Conservation (phyloP, 2,888 invertebrate genomes). For the Heteropelma amictum region DNA sequence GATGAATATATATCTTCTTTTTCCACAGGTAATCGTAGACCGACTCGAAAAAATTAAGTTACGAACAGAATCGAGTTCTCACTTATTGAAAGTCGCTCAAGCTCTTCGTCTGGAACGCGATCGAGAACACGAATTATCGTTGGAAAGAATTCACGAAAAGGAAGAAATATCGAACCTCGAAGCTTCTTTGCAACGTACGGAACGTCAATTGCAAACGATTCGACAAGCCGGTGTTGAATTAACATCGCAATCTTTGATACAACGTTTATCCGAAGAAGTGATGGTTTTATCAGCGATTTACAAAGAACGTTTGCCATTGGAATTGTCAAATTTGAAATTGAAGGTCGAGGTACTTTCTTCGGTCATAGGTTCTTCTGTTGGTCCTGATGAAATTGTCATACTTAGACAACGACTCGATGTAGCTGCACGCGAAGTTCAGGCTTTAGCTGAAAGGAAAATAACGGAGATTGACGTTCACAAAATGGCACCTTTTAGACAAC, state of each 20-base stretch:
- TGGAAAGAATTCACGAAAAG: constrained; percentile 81
- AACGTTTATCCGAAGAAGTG: constrained; percentile 87
- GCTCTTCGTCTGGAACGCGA: constrained; percentile 81
- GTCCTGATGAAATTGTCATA: constrained; percentile 68
- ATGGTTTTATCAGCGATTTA: constrained; percentile 81
- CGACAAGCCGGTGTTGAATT: constrained; percentile 80
- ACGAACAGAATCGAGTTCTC: constrained; percentile 65
- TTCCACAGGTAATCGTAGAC: constrained; percentile 63
- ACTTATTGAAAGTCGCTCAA: constrained; percentile 74
- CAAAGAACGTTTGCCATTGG: constrained; percentile 89
- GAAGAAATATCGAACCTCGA: constrained; percentile 65
- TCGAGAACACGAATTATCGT: constrained; percentile 80
- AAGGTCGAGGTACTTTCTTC: constrained; percentile 84
- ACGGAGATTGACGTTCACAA: constrained; percentile 82
- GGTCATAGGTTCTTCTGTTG: constrained; percentile 64
- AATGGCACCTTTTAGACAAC: constrained; percentile 90
- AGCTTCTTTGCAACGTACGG: constrained; percentile 80
- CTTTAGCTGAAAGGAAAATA: constrained; percentile 85
- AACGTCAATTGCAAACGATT: constrained; percentile 83
- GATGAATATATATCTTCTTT: background rate
- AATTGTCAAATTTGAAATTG: constrained; percentile 82
- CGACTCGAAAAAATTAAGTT: constrained; percentile 70
- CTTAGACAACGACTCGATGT: constrained; percentile 76
- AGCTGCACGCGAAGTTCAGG: constrained; percentile 83
- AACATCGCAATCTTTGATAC: constrained; percentile 84